Evolutionary conservation across 2,797 vertebrate species (phyloP).

Genomic region (Coregonus suidteri): DNA sequence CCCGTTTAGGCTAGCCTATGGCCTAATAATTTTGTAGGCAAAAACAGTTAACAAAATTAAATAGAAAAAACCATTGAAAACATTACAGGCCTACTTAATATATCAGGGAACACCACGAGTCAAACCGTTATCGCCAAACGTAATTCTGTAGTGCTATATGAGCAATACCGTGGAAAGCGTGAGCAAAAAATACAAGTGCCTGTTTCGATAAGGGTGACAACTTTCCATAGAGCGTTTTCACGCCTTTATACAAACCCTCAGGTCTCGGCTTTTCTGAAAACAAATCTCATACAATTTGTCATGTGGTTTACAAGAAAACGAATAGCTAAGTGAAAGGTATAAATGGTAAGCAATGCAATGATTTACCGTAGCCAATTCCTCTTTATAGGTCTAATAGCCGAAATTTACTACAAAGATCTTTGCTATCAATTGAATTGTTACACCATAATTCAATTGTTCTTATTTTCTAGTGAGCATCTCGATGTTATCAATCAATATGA

Average conservation of each 20-base stretch:
- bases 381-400: not conserved
- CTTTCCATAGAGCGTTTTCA: constrained; percentile 28
- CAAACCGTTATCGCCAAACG: not conserved
- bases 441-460: not conserved
- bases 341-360: not conserved
- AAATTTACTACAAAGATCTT: not conserved
- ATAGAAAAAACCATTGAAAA: not conserved
- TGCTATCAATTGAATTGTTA: not conserved
- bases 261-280: constrained; percentile 17
- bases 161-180: not conserved
- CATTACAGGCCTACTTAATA: not conserved
- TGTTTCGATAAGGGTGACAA: constrained; percentile 4
- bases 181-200: not conserved
- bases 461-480: not conserved
- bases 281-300: constrained; percentile 51
- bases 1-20: not conserved
- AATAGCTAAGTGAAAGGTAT: not conserved
- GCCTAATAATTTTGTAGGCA: not conserved
- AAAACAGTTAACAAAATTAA: not conserved
- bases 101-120: not conserved
- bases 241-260: constrained; percentile 11
- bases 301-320: constrained; percentile 62
- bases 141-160: not conserved
- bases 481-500: not conserved
- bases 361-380: not conserved